These are phyloP conservation scores for Diphyllodes magnificus DNA, from an alignment of 2,113 vertebrate species.

Conservation along the genomic window DNA sequence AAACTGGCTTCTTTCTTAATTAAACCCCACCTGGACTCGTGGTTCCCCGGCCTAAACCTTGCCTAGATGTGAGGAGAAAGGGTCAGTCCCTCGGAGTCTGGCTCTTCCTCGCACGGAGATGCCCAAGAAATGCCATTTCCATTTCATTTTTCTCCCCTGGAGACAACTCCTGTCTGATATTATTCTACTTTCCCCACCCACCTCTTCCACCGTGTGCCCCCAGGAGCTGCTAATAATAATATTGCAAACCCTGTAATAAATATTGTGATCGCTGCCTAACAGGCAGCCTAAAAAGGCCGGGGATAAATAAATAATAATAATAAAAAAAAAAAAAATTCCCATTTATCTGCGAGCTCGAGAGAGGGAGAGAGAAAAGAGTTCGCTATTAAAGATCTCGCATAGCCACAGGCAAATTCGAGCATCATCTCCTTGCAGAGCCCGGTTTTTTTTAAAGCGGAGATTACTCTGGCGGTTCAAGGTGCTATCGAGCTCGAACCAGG, in stretches of 20 bases:
- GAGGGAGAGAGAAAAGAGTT: slow-evolving; percentile 57
- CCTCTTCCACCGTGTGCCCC: background rate
- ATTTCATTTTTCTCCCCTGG: background rate
- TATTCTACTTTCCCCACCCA: background rate
- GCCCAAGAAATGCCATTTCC: background rate
- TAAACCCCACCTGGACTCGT: background rate
- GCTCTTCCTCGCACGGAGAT: background rate
- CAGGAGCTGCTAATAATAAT: slow-evolving; percentile 46
- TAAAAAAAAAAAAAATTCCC: slow-evolving; percentile 6
- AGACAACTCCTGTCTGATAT: background rate
- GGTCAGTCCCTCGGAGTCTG: background rate
- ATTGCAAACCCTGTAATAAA: slow-evolving; percentile 60
- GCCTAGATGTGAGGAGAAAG: background rate
- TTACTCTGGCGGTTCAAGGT: slow-evolving; percentile 80
- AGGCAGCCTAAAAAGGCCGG: slow-evolving; percentile 51
- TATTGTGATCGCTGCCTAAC: slow-evolving; percentile 59
- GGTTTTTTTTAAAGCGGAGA: slow-evolving; percentile 68
- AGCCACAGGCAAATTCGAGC: slow-evolving; percentile 79
- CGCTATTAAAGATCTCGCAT: slow-evolving; percentile 75
- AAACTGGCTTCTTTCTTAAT: background rate
- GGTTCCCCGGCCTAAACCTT: background rate
- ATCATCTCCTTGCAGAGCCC: slow-evolving; percentile 66
- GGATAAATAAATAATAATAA: slow-evolving; percentile 62
- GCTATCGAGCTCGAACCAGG: slow-evolving; percentile 77
- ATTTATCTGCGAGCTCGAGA: slow-evolving; percentile 60